Evolutionary conservation across 2,888 invertebrate species (phyloP).

Genomic region (Erebia palarica): DNA sequence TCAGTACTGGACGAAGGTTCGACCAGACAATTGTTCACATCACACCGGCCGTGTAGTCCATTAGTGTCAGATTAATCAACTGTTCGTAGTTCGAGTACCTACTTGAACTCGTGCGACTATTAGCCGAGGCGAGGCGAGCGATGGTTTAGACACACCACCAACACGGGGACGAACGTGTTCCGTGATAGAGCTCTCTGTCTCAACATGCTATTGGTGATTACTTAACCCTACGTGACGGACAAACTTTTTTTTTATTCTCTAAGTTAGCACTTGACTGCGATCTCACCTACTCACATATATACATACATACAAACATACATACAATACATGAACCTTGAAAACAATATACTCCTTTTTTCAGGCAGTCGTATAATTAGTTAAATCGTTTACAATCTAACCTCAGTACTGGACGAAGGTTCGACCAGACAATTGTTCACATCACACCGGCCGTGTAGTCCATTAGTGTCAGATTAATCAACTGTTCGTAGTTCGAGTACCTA

Average conservation of each 20-base stretch:
- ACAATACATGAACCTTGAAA: too few species aligned
- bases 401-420: background rate
- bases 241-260: too few species aligned
- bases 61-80: slow-evolving; percentile 21
- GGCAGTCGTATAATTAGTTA: too few species aligned
- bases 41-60: slow-evolving; percentile 14
- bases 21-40: slow-evolving; percentile 15
- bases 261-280: too few species aligned
- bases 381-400: background rate
- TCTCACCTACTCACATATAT: too few species aligned
- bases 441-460: slow-evolving; percentile 16
- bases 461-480: slow-evolving; percentile 21
- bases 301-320: too few species aligned
- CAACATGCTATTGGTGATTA: too few species aligned
- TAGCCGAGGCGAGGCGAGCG: background rate
- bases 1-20: background rate
- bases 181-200: background rate
- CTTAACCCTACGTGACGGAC: too few species aligned
- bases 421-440: slow-evolving; percentile 16
- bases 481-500: slow-evolving; percentile 13
- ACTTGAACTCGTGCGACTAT: slow-evolving; percentile 9
- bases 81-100: slow-evolving; percentile 15
- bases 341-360: too few species aligned
- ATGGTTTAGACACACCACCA: slow-evolving; percentile 9
- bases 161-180: slow-evolving; percentile 6